phyloP scores from a whole-genome alignment of 2,888 invertebrate genomes.

The Tipula vernalis region DNA sequence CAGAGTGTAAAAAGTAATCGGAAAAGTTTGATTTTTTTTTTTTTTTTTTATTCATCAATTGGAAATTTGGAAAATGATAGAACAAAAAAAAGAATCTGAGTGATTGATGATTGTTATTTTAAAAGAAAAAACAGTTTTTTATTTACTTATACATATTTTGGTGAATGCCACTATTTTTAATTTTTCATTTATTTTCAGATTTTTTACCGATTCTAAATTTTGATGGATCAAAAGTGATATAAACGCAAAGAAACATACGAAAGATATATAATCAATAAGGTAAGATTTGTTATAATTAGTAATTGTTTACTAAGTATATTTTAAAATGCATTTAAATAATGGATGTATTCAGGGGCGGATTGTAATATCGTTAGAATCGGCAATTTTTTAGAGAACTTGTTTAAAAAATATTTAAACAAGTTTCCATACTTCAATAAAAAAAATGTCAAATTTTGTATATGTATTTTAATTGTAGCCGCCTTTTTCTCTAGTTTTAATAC shows the following conservation, averaged over 20 bases:
- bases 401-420: too few species aligned
- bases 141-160: neutral
- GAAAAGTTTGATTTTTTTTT: neutral
- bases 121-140: neutral
- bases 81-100: neutral
- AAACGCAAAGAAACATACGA: neutral
- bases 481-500: too few species aligned
- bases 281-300: neutral
- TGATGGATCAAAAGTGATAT: neutral
- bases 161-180: neutral
- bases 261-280: neutral
- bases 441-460: too few species aligned
- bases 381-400: too few species aligned
- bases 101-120: neutral
- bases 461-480: too few species aligned
- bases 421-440: too few species aligned
- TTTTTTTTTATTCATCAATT: neutral
- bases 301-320: too few species aligned
- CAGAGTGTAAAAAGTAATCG: neutral
- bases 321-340: too few species aligned
- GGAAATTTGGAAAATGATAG: neutral
- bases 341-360: too few species aligned
- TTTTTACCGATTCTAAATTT: neutral
- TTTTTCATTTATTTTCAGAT: neutral
- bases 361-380: too few species aligned